Base-by-base conservation (phyloP, 2,888 invertebrate species). In the Uropetala carovei region DNA sequence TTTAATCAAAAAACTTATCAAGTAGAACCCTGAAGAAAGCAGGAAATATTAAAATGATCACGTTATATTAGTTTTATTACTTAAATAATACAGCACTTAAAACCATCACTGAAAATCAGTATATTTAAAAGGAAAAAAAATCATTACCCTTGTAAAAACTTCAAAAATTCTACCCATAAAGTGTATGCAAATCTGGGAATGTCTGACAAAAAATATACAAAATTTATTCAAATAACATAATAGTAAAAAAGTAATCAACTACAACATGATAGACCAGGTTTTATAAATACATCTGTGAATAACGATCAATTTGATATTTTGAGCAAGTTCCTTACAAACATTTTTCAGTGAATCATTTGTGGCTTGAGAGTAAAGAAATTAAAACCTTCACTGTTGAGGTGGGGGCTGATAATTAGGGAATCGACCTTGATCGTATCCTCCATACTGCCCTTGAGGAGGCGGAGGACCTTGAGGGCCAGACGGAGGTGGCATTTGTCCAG, bases 391-490 rank as follows among this genome's bases (percentile, higher is more conserved):
- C 43, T 96, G 97, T 94, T 97, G 97, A 59, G 97, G 96, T 91
- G 97, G 97, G 93, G 98, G 98, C 94, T 98, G 98, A 94, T 97
- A 98, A 92, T 93, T 93, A 8, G 93, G 93, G 81, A 93, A 93
- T 64, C 93, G 58, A 56, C 93, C 93, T 92, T 93, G 93, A 82
- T 97, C 97, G 94, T 98, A 98, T 75, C 97, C 97, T 11, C 94
- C 93, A 89, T 94, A 94, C 82, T 94, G 94, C n/a, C 96, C 97
- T 43, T 91, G 83, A 56, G 92, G 92, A 22, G 92, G 92, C 16
- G 93, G 92, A 56, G 93, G 92, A 64, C 93, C 93, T 43, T 93
- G 93, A 18, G 93, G 93, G 18, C 92, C 92, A 16, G 93, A 91
- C 60, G 93, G 93, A 18, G 95, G 95, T 18, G 95, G 95, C 84